Conservation (phyloP, 2,113 vertebrate species). For the Pungitius pungitius region DNA sequence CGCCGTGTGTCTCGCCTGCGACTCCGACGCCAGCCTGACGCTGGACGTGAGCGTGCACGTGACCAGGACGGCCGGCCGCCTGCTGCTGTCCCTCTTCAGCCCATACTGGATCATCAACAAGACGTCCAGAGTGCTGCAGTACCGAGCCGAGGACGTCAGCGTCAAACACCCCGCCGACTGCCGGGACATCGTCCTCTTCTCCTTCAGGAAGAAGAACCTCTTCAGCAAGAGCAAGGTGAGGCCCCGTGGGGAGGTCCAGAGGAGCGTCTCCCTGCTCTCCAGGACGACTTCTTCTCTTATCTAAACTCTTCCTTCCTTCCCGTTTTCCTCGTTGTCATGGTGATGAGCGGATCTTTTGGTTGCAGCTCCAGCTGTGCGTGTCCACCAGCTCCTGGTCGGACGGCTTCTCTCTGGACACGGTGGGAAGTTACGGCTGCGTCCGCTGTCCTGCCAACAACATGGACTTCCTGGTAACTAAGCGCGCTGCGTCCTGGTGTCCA, state of each 20-base stretch:
- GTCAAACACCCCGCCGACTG: slow-evolving; percentile 93
- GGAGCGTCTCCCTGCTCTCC: too few species aligned
- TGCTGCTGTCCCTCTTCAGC: slow-evolving; percentile 89
- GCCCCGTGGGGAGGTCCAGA: not conserved
- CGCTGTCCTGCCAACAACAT: slow-evolving; percentile 87
- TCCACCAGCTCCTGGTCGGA: slow-evolving; percentile 93
- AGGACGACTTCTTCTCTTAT: too few species aligned
- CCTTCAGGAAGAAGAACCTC: slow-evolving; percentile 93
- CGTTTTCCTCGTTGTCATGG: not conserved
- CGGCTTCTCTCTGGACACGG: slow-evolving; percentile 93
- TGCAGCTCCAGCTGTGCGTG: slow-evolving; percentile 91
- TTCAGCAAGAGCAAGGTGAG: slow-evolving; percentile 93
- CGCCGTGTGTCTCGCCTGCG: slow-evolving; percentile 81
- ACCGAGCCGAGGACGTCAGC: slow-evolving; percentile 87
- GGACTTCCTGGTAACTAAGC: slow-evolving; percentile 87
- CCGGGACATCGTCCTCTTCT: slow-evolving; percentile 91
- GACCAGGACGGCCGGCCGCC: slow-evolving; percentile 55
- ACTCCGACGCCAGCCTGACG: slow-evolving; percentile 67
- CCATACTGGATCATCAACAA: slow-evolving; percentile 99
- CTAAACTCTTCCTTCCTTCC: too few species aligned
- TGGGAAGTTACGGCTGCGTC: slow-evolving; percentile 96
- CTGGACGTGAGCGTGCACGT: slow-evolving; percentile 86
- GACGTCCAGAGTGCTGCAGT: slow-evolving; percentile 92
- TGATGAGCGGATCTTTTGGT: not conserved
- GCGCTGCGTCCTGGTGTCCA: too few species aligned